phyloP scores from a whole-genome alignment of 2,113 vertebrate genomes.

The Tachysurus vachellii region DNA sequence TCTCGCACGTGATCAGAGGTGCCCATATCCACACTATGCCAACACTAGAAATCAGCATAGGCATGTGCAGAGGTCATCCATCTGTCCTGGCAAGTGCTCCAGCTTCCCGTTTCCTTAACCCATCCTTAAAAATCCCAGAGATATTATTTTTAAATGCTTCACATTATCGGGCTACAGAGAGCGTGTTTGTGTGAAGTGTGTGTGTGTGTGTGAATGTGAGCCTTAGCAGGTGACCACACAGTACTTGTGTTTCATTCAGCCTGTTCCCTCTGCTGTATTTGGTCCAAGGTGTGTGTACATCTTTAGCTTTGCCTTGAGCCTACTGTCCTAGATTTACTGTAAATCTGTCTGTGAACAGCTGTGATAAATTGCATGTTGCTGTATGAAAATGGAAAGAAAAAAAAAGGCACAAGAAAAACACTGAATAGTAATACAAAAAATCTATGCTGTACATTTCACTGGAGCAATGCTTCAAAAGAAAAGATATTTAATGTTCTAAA shows the following conservation, averaged over 20 bases:
- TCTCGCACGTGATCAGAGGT: conserved; percentile 44
- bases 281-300: conserved; percentile 62
- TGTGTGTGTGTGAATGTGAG: not conserved
- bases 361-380: conserved; percentile 76
- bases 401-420: conserved; percentile 40
- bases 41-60: conserved; percentile 34
- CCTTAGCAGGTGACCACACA: conserved; percentile 14
- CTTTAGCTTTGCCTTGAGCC: conserved; percentile 58
- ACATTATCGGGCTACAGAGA: conserved; percentile 41
- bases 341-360: conserved; percentile 73
- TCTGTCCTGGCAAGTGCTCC: not conserved
- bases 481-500: conserved; percentile 50
- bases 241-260: conserved; percentile 53
- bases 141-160: conserved; percentile 55
- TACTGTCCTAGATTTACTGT: conserved; percentile 72
- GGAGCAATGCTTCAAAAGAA: conserved; percentile 50
- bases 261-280: conserved; percentile 63
- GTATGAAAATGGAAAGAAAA: conserved; percentile 62
- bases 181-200: not conserved
- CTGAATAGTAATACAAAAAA: conserved; percentile 61
- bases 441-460: conserved; percentile 72
- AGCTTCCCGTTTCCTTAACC: not conserved
- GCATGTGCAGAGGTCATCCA: not conserved
- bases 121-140: conserved; percentile 25
- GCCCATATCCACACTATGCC: conserved; percentile 52